Conservation (phyloP, 2,888 invertebrate genomes). For the Hirudinaria manillensis region DNA sequence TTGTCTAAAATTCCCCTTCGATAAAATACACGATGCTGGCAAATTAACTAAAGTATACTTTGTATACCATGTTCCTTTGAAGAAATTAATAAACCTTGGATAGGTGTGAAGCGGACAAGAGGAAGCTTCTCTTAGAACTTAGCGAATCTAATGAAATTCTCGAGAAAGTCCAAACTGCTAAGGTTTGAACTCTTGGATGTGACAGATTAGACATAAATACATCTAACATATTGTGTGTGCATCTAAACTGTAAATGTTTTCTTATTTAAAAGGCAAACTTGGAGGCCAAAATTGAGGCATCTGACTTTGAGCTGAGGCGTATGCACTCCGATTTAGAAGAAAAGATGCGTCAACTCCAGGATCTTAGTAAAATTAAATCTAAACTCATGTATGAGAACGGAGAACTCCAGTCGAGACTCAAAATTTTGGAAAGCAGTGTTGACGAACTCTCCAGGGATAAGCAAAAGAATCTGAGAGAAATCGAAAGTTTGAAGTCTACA, state of each 20-base stretch:
- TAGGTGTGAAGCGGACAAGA: constrained; percentile 20
- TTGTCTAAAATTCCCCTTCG: too few relatives aligned
- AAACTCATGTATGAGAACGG: constrained; percentile 13
- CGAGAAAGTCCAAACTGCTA: neutral
- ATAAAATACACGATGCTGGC: too few relatives aligned
- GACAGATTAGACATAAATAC: too few relatives aligned
- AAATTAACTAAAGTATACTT: too few relatives aligned
- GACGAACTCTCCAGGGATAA: constrained; percentile 21
- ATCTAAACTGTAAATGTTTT: too few relatives aligned
- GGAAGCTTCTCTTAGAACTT: neutral
- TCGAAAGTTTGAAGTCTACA: constrained; percentile 9
- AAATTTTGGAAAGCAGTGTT: constrained; percentile 5
- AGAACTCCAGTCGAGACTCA: constrained; percentile 11
- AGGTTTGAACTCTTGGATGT: neutral
- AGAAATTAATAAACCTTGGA: too few relatives aligned
- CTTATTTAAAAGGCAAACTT: constrained; percentile 11
- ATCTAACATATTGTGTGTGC: too few relatives aligned
- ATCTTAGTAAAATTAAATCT: neutral
- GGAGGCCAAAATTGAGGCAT: constrained; percentile 11
- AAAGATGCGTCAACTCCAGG: neutral
- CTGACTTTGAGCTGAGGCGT: constrained; percentile 7
- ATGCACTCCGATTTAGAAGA: constrained; percentile 12
- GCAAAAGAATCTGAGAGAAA: constrained; percentile 10
- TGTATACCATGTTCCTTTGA: too few relatives aligned
- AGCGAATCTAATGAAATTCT: neutral